These are phyloP conservation scores for Macaria notata DNA, from an alignment of 2,888 invertebrate species.

Conservation along the genomic window DNA sequence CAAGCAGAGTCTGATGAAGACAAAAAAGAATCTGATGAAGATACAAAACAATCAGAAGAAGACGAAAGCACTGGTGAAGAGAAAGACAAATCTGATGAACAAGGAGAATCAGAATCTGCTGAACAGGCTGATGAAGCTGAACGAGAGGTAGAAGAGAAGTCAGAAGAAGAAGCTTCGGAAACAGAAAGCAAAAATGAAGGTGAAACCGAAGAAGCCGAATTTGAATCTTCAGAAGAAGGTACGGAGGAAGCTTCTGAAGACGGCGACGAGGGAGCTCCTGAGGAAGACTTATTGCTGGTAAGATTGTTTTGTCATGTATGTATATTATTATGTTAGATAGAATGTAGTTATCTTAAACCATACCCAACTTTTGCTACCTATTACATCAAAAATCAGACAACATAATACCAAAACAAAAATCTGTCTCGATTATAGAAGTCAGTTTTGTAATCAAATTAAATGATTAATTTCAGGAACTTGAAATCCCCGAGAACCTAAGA, in stretches of 20 bases:
- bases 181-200: constrained; percentile 39
- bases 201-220: constrained; percentile 45
- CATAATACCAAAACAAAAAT: too few species aligned
- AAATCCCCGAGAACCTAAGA: constrained; percentile 89
- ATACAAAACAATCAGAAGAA: constrained; percentile 36
- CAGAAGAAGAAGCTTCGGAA: constrained; percentile 50
- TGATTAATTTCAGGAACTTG: constrained; percentile 81
- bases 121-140: constrained; percentile 40
- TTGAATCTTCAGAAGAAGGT: constrained; percentile 46
- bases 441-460: background rate
- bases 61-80: constrained; percentile 18
- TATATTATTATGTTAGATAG: background rate
- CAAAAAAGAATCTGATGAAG: constrained; percentile 42
- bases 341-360: too few species aligned
- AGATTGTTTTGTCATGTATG: constrained; percentile 30
- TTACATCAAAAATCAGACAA: too few species aligned
- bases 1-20: constrained; percentile 38
- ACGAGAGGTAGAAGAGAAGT: constrained; percentile 40
- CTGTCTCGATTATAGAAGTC: too few species aligned
- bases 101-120: constrained; percentile 42
- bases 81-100: constrained; percentile 31
- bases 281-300: constrained; percentile 85
- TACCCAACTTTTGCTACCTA: too few species aligned
- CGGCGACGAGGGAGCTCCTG: constrained; percentile 71
- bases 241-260: constrained; percentile 38